Evolutionary conservation across 1,140 invertebrate species (phyloP), one percentile per base, ranked within the genome.

Genomic region (Idris sp.): DNA sequence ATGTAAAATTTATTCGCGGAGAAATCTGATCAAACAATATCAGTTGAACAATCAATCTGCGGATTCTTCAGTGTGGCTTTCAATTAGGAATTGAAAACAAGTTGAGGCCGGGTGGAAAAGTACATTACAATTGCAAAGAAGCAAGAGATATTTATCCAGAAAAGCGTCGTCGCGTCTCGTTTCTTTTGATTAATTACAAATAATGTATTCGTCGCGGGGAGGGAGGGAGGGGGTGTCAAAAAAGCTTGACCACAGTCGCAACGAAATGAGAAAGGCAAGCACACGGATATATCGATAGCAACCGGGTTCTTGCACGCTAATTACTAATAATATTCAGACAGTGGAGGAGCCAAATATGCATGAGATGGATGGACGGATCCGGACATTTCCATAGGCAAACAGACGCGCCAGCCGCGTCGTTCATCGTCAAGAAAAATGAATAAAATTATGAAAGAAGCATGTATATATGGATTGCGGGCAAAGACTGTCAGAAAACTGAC

Each of bases 261-360:
- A 8, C 22, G 0, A 33, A 64, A 73, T 43, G 64, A 36, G 71
- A 56, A 68, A 68, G 26, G 62, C 35, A 68, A 74, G 72, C 62
- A 62, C 56, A 62, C 54, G 35, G 56, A 68, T 73, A 74, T 68
- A 62, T 40, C 71, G 71, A 67, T 62, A 35, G 30, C 62, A 43
- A 16, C n/a, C 31, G 44, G 35, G 62, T 79, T 74, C 76, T 78
- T 82, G 33, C 36, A 67, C 78, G 79, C 81, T 86, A 86, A 88
- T 88, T 86, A 87, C 84, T 87, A 86, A 87, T 88, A 87, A 86
- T 86, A 88, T 88, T 87, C 86, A 84, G 81, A 82, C 82, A 76
- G 64, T 43, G 38, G 26, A 2, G 8, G 19, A 41, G 51, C 43
- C 33, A 82, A 81, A 80, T 81, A 74, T 80, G 80, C 81, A 79